Evolutionary conservation across 2,888 invertebrate genomes (phyloP), one percentile per base, ranked within the genome.

Genomic region (Opisthograptis luteolata): DNA sequence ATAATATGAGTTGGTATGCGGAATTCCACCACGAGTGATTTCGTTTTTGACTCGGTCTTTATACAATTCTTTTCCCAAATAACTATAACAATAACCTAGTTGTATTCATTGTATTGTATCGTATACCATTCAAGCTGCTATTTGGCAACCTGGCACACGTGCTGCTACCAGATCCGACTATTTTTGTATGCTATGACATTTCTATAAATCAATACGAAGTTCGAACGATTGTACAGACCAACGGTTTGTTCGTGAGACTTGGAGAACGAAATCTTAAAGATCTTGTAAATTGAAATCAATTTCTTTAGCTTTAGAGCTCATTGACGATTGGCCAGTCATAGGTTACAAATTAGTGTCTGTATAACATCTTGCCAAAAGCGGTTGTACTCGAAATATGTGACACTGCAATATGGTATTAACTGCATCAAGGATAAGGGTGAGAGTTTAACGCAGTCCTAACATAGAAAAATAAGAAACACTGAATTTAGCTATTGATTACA

Each of bases 141-240:
- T 73, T 83, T 82, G 82, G 82, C 83, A 81, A 48, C 65, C 52
- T 22, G 39, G 34, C 62, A 61, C 73, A 76, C 79, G 73, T 66
- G 70, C 68, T 63, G 72, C 67, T 67, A 72, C 73, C 71, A 71
- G 58, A 51, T 20, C 28, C 44, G 55, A 67, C 60, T 79, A 79
- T 78, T 76, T 76, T 68, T 77, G 67, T 55, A 55, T 59, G 46
- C 62, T 52, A 60, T 58, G 63, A 62, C 66, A 64, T 62, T 67
- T 66, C 3, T 34, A 50, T 45, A 39, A 34, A 43, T 42, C 36
- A 37, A 42, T 49, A 31, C 39, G 34, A 44, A 40, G 10, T 40
- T 40, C 44, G 34, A 39, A 24, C 43, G 22, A 19, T 31, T 49
- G 30, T 42, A 13, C 9, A 30, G 12, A 9, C 20, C 0, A 7